Evolutionary conservation across 2,888 invertebrate genomes (phyloP), one percentile per base, ranked within the genome.

Genomic region (Pasiphila rectangulata): DNA sequence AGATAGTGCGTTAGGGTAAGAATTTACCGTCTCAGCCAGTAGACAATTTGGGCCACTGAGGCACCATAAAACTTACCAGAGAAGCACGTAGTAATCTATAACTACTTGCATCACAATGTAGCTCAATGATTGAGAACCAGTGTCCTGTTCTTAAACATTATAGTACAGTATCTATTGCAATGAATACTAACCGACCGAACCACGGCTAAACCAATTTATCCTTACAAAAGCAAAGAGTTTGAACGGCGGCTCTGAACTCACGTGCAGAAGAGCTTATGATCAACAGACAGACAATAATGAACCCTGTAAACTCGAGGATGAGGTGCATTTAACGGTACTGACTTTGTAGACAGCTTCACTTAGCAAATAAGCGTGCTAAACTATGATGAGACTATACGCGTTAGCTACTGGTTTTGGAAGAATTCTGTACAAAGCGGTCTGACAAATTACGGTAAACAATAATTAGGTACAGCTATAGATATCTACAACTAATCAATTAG

Each of bases 141-240:
- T 42, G 37, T 4, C 24, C n/a, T 20, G 24, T 19, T 12, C 3
- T n/a, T 6, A 23, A 10, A 19, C 13, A 23, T 4, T 3, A 24
- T 9, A 12, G n/a, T n/a, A n/a, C n/a, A n/a, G n/a, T n/a, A n/a
- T n/a, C n/a, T n/a, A n/a, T n/a, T n/a, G n/a, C n/a, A 30, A 7
- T 27, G 13, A 12, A 6, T 42, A 35, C n/a, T n/a, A n/a, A n/a
- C 3, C 5, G 3, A 36, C 20, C 10, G 37, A 37, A 42, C 42
- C 45, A 46, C 21, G 34, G 21, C 24, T 13, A 27, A 40, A 53
- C 38, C 59, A 60, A 63, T 61, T 57, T 59, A 47, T 44, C 57
- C 53, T 57, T 66, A 67, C 56, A 48, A 51, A 52, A 55, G 53
- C 50, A 56, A 61, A 60, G 41, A 57, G 59, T 54, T 57, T 38